Base-by-base conservation (phyloP, 2,797 vertebrate genomes). In the Sphenopsis melanotis region DNA sequence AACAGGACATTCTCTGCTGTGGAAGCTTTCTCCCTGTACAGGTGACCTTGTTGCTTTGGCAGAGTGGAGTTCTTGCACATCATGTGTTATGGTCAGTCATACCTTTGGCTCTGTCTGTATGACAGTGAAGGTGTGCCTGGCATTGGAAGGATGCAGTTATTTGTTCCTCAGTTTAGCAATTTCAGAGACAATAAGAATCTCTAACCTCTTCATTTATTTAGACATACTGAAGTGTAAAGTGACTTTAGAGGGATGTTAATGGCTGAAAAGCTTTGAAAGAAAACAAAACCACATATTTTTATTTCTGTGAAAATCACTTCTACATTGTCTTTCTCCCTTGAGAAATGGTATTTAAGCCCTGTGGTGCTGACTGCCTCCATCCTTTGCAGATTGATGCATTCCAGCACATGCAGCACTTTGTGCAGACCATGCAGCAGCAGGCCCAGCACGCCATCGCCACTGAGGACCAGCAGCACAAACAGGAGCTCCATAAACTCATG, bases 361-460 rank as follows among this genome's bases (percentile, higher is more conserved):
- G 26, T 74, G 72, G 15, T 77, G 10, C 87, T 93, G 46, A 83
- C 20, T 46, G 37, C 44, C 46, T 29, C 30, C 34, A 26, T 29
- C 65, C 6, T 10, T 96, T 95, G 4, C 97, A 99, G 99, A 99
- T 99, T 0, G 99, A 99, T 2, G 99, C 99, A 0, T 99, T 99
- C 98, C 99, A 99, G 97, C 99, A 99, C 97, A 99, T 99, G 99
- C 99, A 99, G 97, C 99, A 99, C 97, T 99, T 99, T 32, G 99
- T 99, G 23, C 99, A 99, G 98, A 99, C 98, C 6, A 98, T 99
- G 98, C 99, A 99, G 95, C 99, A 99, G 93, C 99, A 99, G 92
- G 99, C 99, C 1, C 99, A 99, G 96, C 99, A 99, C 0, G 99
- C 99, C 82, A 98, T 99, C 2, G 99, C 99, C 2, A 98, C 98